Percentiles rank a stretch among this genome's conserved stretches.
phyloP scores from a whole-genome alignment of 2,888 invertebrate species.

The Acrobasis suavella region DNA sequence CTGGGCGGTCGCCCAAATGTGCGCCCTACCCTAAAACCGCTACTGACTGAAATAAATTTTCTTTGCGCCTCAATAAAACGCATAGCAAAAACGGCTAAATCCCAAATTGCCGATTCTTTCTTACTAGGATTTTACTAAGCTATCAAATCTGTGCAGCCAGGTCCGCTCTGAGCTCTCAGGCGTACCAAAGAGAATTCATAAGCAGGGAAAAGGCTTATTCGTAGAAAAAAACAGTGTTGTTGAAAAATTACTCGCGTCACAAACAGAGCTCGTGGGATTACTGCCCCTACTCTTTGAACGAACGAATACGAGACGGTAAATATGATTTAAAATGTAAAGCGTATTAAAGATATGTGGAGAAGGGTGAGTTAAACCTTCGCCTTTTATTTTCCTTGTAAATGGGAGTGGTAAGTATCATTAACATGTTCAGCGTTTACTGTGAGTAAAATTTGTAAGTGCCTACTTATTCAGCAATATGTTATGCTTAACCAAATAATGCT shows the following conservation, averaged over 20 bases:
- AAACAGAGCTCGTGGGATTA: not conserved
- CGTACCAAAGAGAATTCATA: constrained; percentile 11
- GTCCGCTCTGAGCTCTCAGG: constrained; percentile 1
- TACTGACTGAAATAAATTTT: not conserved
- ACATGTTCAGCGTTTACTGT: too few relatives aligned
- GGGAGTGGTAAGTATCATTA: too few relatives aligned
- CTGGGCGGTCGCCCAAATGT: too few relatives aligned
- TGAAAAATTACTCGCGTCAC: constrained; percentile 7
- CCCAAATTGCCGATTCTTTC: not conserved
- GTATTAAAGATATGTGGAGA: not conserved
- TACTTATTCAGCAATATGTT: too few relatives aligned
- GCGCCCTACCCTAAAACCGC: too few relatives aligned
- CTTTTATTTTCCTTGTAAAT: too few relatives aligned
- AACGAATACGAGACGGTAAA: not conserved
- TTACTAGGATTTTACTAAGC: not conserved
- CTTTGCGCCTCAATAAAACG: not conserved
- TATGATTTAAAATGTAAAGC: not conserved
- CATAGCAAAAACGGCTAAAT: not conserved
- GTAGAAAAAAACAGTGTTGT: not conserved
- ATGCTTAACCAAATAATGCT: too few relatives aligned
- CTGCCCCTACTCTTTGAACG: constrained; percentile 7
- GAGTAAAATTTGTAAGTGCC: too few relatives aligned
- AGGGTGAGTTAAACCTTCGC: not conserved
- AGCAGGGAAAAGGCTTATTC: not conserved
- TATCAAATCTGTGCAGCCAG: not conserved